Evolutionary conservation across 2,797 vertebrate species (phyloP), one percentile per base, ranked within the genome.

Genomic region (Thripadectes ignobilis): DNA sequence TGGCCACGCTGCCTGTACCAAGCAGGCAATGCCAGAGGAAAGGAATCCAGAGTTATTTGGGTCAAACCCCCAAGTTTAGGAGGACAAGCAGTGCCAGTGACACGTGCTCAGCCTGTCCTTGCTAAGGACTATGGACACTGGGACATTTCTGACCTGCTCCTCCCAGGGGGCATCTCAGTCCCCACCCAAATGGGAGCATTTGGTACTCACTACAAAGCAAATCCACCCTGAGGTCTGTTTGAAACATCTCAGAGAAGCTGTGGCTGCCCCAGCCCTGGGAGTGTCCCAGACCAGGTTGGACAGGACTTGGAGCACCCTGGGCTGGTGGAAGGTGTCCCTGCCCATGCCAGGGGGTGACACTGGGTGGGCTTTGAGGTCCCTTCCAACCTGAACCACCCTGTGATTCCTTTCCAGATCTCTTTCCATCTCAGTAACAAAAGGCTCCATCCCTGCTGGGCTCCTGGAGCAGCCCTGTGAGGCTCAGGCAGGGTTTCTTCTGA

Each of bases 341-440:
- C 41, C 59, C 58, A 26, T 1, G 74, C 57, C 26, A 32, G 36
- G 66, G 66, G 32, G 22, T 19, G 58, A 1, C 0, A 36, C 27
- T 0, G 29, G 11, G 2, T 4, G n/a, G 8, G 7, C 20, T 18
- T 3, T 22, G 7, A 34, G 52, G 6, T 30, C 14, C 61, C 20
- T 46, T 5, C 52, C 54, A 18, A 6, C n/a, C 68, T 59, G 52
- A 15, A 7, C 39, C 85, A 39, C 0, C 8, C 46, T 6, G 16
- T 9, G 3, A 9, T 2, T 59, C 29, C 39, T 39, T 39, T 39
- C 38, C n/a, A 22, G n/a, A 2, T 34, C 75, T 55, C 77, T 24
- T 59, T 16, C 58, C 51, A 20, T 1, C 9, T 7, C n/a, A 8
- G 49, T 49, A 12, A 52, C 48, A 24, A 11, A 61, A 45, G 51